Evolutionary conservation across 35 echinoderm and acorn worm species (phyloP), one percentile per base, ranked within the genome.

Genomic region (Ophiothrix spiculata): DNA sequence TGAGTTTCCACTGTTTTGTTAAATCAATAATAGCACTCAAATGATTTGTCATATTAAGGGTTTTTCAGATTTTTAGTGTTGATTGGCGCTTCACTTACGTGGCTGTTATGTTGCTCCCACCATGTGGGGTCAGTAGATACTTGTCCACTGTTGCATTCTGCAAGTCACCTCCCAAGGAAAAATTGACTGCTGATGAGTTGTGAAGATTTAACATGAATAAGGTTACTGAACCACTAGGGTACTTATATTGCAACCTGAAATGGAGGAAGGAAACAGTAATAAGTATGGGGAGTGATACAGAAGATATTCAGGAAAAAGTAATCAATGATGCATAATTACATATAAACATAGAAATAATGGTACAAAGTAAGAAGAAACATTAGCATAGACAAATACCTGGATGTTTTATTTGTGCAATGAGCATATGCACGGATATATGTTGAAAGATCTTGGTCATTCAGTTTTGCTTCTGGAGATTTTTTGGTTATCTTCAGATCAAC

Each of bases 361-460:
- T n/a, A n/a, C n/a, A n/a, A n/a, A n/a, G n/a, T n/a, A n/a, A n/a
- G n/a, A n/a, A n/a, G n/a, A n/a, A n/a, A n/a, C n/a, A n/a, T n/a
- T n/a, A n/a, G n/a, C n/a, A n/a, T n/a, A n/a, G n/a, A n/a, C n/a
- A n/a, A n/a, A n/a, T n/a, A n/a, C n/a, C n/a, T n/a, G n/a, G n/a
- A n/a, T n/a, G n/a, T n/a, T n/a, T 74, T 64, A 37, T 21, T 79
- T 2, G 85, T 79, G 32, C 85, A 87, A 46, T 87, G 85, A 19
- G 85, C 85, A 79, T 87, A 87, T 34, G 76, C 85, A 21, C 85
- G 75, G 0, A 87, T 31, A 56, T 86, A 37, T 19, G 34, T 64
- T 1, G 74, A n/a, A n/a, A n/a, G 25, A 49, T 37, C 1, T 10
- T 25, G 4, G 25, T 69, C 60, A n/a, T n/a, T n/a, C n/a, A n/a